A percentile compares a stretch with the other conserved stretches of the same genome.
Evolutionary conservation across 2,888 invertebrate species (phyloP).

Genomic region (Drosophila hawaiiensis): DNA sequence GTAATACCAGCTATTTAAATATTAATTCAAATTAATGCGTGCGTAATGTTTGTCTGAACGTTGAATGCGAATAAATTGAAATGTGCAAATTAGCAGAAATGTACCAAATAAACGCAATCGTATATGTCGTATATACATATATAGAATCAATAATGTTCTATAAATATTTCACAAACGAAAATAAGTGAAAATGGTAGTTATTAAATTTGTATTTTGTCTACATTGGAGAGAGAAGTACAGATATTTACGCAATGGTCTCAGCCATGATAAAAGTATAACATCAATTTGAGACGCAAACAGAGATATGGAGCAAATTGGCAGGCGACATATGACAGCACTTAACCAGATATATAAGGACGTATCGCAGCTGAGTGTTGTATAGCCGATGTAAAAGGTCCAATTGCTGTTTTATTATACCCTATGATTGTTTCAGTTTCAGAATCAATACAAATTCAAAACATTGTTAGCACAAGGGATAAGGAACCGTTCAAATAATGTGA

Average conservation of each 20-base stretch:
- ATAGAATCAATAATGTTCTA: slow-evolving; percentile 25
- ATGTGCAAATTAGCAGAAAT: slow-evolving; percentile 12
- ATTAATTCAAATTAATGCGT: slow-evolving; percentile 56
- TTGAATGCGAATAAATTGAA: slow-evolving; percentile 8
- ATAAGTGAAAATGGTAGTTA: slow-evolving; percentile 35
- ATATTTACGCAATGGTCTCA: slow-evolving; percentile 24
- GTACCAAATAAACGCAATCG: neutral
- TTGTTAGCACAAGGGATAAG: neutral
- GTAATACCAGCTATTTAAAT: slow-evolving; percentile 39
- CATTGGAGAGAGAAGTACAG: slow-evolving; percentile 19
- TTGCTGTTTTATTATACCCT: slow-evolving; percentile 9
- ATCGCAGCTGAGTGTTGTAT: slow-evolving; percentile 6
- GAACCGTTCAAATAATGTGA: neutral
- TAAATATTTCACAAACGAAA: slow-evolving; percentile 21
- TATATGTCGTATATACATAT: neutral
- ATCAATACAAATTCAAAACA: neutral
- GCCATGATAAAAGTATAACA: slow-evolving; percentile 45
- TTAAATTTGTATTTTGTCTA: slow-evolving; percentile 56
- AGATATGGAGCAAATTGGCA: slow-evolving; percentile 30
- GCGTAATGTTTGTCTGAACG: slow-evolving; percentile 16
- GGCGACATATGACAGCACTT: slow-evolving; percentile 67
- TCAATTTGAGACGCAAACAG: slow-evolving; percentile 51
- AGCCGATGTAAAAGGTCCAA: slow-evolving; percentile 1
- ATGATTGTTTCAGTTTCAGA: neutral
- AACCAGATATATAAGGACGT: slow-evolving; percentile 41